Percentiles rank a stretch among this genome's conserved stretches.
These are phyloP conservation scores for Brachyptera risi DNA, from an alignment of 2,888 invertebrate genomes.

Conservation along the genomic window DNA sequence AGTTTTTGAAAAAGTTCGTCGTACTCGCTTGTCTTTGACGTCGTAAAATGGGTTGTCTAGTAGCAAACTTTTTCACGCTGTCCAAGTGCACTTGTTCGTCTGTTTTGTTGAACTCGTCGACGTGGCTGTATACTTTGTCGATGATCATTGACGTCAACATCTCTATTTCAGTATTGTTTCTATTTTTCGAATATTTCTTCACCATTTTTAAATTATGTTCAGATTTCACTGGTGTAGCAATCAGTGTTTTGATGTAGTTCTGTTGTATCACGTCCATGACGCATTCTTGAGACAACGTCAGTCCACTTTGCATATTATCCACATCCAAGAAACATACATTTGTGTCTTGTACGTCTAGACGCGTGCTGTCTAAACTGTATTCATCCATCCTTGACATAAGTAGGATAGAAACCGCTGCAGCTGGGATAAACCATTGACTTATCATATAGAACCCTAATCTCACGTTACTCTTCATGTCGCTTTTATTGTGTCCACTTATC, in stretches of 20 bases:
- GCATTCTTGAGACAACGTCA: slow-evolving; percentile 9
- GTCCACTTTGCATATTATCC: not conserved
- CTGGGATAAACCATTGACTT: slow-evolving; percentile 41
- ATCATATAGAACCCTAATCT: slow-evolving; percentile 34
- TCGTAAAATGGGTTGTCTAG: not conserved
- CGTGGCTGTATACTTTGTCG: slow-evolving; percentile 3
- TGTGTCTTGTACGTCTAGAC: not conserved
- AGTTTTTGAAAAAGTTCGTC: not conserved
- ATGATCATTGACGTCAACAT: not conserved
- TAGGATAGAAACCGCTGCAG: slow-evolving; percentile 37
- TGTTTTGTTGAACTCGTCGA: slow-evolving; percentile 11
- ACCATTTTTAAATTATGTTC: not conserved
- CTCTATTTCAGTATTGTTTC: slow-evolving; percentile 1
- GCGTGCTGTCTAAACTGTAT: not conserved
- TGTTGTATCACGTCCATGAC: not conserved
- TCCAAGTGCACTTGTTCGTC: not conserved
- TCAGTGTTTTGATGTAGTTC: not conserved
- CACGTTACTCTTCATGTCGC: not conserved
- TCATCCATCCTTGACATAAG: slow-evolving; percentile 35
- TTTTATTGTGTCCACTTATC: no score
- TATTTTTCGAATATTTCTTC: not conserved
- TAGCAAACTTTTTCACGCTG: not conserved
- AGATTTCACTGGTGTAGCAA: not conserved
- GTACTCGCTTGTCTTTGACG: not conserved
- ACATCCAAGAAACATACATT: no score